Conservation (phyloP, 2,113 vertebrate genomes). For the Cyanoderma ruficeps region DNA sequence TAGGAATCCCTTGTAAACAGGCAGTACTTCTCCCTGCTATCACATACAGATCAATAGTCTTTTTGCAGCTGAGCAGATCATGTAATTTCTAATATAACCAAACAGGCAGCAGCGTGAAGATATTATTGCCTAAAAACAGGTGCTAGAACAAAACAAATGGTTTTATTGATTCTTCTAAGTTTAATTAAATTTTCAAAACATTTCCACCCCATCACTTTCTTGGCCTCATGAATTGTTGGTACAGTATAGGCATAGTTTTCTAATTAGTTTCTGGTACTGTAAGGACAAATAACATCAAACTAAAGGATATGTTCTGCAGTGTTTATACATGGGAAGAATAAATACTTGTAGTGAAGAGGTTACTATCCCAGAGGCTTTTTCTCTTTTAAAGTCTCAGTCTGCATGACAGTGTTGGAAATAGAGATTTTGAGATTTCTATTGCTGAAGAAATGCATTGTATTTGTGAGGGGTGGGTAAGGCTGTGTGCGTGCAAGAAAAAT, state of each 20-base stretch:
- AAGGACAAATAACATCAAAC: not conserved
- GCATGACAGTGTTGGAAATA: not conserved
- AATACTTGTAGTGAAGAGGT: not conserved
- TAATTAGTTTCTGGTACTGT: not conserved
- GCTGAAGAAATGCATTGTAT: not conserved
- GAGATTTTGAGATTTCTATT: not conserved
- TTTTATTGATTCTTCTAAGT: slow-evolving; percentile 23
- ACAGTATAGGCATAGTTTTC: not conserved
- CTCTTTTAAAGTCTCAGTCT: not conserved
- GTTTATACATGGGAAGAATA: not conserved
- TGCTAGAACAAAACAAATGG: slow-evolving; percentile 9
- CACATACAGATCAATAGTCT: not conserved
- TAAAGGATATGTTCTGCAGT: not conserved
- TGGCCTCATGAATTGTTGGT: not conserved
- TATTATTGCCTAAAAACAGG: not conserved
- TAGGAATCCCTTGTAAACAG: not conserved
- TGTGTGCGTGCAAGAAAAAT: accelerated
- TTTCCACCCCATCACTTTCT: not conserved
- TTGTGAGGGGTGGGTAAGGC: not conserved
- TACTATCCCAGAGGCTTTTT: not conserved
- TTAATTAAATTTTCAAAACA: slow-evolving; percentile 36
- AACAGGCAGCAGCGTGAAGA: not conserved
- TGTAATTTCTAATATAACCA: slow-evolving; percentile 1
- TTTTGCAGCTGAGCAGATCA: not conserved
- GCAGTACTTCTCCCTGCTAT: not conserved